These are phyloP conservation scores for Idris sp. DNA, from an alignment of 1,140 invertebrate species.

Conservation along the genomic window DNA sequence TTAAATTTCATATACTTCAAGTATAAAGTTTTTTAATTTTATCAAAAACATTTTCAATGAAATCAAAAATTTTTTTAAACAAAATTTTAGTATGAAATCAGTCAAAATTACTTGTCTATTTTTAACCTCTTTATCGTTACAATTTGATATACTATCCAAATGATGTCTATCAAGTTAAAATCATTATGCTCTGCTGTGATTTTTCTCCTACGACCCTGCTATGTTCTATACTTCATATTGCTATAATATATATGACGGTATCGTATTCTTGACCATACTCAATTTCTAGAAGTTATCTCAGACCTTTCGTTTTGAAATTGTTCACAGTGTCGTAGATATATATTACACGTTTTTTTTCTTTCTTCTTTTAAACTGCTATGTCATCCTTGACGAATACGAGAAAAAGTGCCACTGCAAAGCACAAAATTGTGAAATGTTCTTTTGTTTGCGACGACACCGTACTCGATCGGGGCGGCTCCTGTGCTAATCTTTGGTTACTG, in stretches of 20 bases:
- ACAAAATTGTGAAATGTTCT: constrained; percentile 32
- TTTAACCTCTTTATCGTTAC: no score
- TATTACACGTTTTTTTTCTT: no score
- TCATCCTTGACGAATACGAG: constrained; percentile 32
- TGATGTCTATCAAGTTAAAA: no score
- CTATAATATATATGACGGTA: constrained; percentile 36
- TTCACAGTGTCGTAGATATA: constrained; percentile 34
- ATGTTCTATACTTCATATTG: constrained; percentile 52
- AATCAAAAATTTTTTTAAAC: no score
- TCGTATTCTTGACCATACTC: constrained; percentile 24
- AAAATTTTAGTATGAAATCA: no score
- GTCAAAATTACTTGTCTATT: no score
- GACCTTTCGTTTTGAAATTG: constrained; percentile 14
- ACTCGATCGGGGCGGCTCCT: constrained; percentile 67
- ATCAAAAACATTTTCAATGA: no score
- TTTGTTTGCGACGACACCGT: constrained; percentile 25
- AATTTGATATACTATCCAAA: no score
- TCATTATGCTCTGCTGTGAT: constrained; percentile 5
- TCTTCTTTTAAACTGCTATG: no score
- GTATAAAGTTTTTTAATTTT: no score
- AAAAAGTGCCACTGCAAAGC: constrained; percentile 32
- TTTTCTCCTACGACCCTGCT: constrained; percentile 45
- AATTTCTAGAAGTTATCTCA: constrained; percentile 12
- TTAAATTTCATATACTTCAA: no score
- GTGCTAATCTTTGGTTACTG: constrained; percentile 72